Evolutionary conservation across 2,797 vertebrate species (phyloP), one percentile per base, ranked within the genome.

Genomic region (Astyanax mexicanus): DNA sequence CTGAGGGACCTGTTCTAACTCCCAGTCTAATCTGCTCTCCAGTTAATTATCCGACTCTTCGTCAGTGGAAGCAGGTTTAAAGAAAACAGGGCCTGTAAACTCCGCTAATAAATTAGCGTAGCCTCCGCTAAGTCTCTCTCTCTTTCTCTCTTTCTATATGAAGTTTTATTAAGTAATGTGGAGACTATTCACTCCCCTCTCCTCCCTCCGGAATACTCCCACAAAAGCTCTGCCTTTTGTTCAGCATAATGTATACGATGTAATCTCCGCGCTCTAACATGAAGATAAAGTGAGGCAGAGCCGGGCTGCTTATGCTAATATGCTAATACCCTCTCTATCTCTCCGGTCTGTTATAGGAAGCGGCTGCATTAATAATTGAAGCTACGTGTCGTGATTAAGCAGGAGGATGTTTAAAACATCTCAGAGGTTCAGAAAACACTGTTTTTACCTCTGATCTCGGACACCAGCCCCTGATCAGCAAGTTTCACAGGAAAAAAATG

Each of bases 331-430:
- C n/a, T n/a, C n/a, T n/a, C n/a, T n/a, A n/a, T n/a, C 32, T 17
- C 29, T 32, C 52, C 29, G 52, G 19, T 25, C 40, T 42, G 35
- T 64, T 75, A 58, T 70, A 71, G 67, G 64, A 75, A 75, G 64
- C 49, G 49, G 23, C 25, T 25, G 6, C 23, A 58, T 80, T 80
- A 80, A 80, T 80, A 80, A 74, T 75, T 42, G 35, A 75, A 80
- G 69, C 38, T 12, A n/a, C n/a, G 67, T 42, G 64, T 37, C 72
- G 65, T 70, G 69, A 79, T 60, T 64, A 80, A 45, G 72, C 49
- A 10, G 72, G 32, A 51, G 67, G 80, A 75, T 75, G 64, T 79
- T 64, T 74, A 58, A 79, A 70, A 57, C 10, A 8, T 42, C 38
- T 25, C 52, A 29, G 15, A 12, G 25, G 23, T 55, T 55, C 23